These are phyloP conservation scores for rabbit (Oryctolagus cuniculus) DNA, from an alignment of 2,113 vertebrate species.

Conservation along the genomic window DNA sequence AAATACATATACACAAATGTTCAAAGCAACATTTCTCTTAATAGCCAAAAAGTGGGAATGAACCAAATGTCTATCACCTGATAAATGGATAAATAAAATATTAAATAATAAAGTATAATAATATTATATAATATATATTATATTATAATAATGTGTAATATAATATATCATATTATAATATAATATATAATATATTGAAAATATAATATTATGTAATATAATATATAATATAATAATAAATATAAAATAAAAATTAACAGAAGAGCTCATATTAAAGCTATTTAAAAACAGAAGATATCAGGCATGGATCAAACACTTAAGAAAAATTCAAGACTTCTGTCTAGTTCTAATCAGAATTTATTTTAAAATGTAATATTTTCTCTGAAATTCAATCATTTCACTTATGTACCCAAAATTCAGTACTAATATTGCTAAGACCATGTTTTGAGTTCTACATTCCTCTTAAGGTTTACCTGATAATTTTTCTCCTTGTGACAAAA, in stretches of 20 bases:
- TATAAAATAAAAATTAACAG: not conserved
- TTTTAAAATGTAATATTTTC: conserved; percentile 50
- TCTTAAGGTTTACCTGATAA: not conserved
- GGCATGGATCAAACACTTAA: conserved; percentile 34
- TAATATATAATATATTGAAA: too few species aligned
- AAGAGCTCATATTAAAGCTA: not conserved
- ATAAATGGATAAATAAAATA: not conserved
- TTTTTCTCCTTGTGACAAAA: not conserved
- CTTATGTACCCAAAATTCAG: not conserved
- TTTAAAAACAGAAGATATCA: not conserved
- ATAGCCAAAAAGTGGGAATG: too few species aligned
- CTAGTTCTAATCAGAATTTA: not conserved
- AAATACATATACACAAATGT: too few species aligned
- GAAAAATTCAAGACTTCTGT: conserved; percentile 1
- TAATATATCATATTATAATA: too few species aligned
- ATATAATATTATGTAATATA: too few species aligned
- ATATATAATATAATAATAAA: too few species aligned
- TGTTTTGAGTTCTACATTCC: conserved; percentile 1
- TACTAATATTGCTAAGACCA: not conserved
- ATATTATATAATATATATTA: too few species aligned
- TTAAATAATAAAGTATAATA: not conserved
- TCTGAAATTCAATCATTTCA: not conserved
- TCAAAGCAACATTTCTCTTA: too few species aligned
- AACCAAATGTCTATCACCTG: too few species aligned
- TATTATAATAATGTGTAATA: too few species aligned